Conservation (phyloP, 1,140 invertebrate species). For the Pristionchus pacificus region DNA sequence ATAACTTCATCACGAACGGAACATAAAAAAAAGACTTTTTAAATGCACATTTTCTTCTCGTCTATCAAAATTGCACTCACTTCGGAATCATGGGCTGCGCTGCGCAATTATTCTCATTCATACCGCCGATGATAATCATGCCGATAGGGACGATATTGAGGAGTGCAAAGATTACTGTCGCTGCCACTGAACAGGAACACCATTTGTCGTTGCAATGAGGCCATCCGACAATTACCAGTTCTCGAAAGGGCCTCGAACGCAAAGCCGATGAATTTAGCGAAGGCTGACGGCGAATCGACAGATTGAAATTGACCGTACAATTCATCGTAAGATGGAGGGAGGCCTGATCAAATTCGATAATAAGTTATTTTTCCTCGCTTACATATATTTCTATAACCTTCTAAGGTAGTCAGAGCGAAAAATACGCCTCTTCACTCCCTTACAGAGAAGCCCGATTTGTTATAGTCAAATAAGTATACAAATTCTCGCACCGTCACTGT, state of each 20-base stretch:
- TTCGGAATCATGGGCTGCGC: constrained; percentile 20
- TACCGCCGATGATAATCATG: constrained; percentile 29
- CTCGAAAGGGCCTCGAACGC: constrained; percentile 6
- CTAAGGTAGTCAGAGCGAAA: no score
- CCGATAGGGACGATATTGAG: constrained; percentile 32
- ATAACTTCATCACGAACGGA: no score
- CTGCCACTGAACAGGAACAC: constrained; percentile 23
- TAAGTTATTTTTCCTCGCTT: no score
- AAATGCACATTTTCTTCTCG: no score
- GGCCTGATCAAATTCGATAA: constrained; percentile 23
- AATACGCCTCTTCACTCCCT: no score
- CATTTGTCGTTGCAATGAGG: not conserved
- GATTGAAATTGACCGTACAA: constrained; percentile 33
- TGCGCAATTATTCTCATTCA: constrained; percentile 31
- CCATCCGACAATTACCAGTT: not conserved
- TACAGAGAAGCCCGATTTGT: no score
- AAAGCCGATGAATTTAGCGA: constrained; percentile 20
- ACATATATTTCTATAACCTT: no score
- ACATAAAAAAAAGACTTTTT: not conserved
- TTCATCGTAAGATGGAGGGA: constrained; percentile 33
- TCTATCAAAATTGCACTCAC: no score
- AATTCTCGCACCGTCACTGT: constrained; percentile 1
- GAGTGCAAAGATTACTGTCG: constrained; percentile 28
- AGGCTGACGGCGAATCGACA: constrained; percentile 26
- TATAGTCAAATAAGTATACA: not conserved